Percentiles rank a stretch among this genome's conserved stretches.
These are phyloP conservation scores for Alloscopus bannaensis DNA, from an alignment of 2,888 invertebrate genomes.

Conservation along the genomic window DNA sequence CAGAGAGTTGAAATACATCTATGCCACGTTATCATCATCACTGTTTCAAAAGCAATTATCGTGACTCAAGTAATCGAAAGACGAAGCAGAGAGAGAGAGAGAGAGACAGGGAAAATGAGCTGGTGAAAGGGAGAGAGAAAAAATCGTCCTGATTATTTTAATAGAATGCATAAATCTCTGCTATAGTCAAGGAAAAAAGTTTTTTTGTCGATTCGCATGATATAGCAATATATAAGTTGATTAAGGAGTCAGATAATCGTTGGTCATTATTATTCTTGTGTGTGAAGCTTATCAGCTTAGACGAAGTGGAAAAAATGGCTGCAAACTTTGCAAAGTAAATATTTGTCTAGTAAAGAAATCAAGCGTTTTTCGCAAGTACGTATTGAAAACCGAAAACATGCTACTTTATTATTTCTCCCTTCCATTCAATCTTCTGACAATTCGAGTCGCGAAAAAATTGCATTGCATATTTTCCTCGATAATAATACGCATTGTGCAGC, in stretches of 20 bases:
- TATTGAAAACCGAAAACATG: too few species aligned
- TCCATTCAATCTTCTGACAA: too few species aligned
- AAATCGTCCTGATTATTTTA: slow-evolving; percentile 62
- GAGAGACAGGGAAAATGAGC: slow-evolving; percentile 19
- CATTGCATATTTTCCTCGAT: too few species aligned
- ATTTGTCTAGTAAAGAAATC: too few species aligned
- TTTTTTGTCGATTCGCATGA: slow-evolving; percentile 15
- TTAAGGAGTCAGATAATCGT: slow-evolving; percentile 35
- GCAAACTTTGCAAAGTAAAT: too few species aligned
- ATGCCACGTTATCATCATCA: slow-evolving; percentile 24
- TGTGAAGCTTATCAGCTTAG: slow-evolving; percentile 21
- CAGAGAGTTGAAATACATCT: slow-evolving; percentile 9
- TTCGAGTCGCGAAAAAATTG: too few species aligned
- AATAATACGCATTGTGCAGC: too few species aligned
- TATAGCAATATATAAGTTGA: slow-evolving; percentile 27
- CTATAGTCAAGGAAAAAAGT: slow-evolving; percentile 3
- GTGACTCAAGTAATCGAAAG: slow-evolving; percentile 35
- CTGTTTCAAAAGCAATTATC: slow-evolving; percentile 20
- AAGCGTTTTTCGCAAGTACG: too few species aligned
- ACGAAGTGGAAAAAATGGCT: background rate
- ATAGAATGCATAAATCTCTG: slow-evolving; percentile 61
- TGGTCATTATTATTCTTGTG: slow-evolving; percentile 42
- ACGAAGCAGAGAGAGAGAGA: slow-evolving; percentile 2
- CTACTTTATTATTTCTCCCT: too few species aligned
- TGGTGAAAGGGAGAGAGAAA: slow-evolving; percentile 13